phyloP scores from a whole-genome alignment of 2,113 vertebrate genomes.

The Alaudala cheleensis region DNA sequence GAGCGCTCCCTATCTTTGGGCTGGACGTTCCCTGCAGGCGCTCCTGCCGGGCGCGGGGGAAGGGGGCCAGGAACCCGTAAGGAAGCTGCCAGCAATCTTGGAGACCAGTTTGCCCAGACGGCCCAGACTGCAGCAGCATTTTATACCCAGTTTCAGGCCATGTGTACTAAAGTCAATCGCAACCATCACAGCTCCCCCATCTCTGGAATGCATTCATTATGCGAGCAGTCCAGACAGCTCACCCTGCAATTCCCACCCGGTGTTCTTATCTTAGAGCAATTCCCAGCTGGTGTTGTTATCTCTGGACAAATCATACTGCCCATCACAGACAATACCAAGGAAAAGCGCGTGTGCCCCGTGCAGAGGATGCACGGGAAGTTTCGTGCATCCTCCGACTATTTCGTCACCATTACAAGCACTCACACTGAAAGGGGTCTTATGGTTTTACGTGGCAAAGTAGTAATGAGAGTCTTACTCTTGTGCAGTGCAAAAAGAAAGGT shows the following conservation, averaged over 20 bases:
- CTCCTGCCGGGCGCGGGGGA: rapidly evolving
- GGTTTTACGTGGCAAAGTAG: not conserved
- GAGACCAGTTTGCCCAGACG: not conserved
- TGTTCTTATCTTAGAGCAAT: not conserved
- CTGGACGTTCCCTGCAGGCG: rapidly evolving
- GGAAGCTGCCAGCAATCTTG: not conserved
- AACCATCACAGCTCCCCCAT: not conserved
- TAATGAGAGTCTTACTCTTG: not conserved
- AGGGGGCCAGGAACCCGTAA: not conserved
- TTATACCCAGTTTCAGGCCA: not conserved
- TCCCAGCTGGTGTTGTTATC: not conserved
- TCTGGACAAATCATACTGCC: not conserved
- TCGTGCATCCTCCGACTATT: not conserved
- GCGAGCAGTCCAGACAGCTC: not conserved
- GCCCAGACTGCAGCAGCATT: not conserved
- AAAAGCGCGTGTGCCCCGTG: rapidly evolving
- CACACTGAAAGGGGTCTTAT: not conserved
- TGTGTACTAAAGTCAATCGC: not conserved
- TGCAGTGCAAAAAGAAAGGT: not conserved
- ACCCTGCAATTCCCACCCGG: not conserved
- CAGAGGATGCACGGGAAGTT: not conserved
- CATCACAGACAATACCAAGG: not conserved
- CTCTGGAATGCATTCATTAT: not conserved
- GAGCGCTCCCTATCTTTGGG: not conserved
- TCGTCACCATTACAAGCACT: not conserved